These are phyloP conservation scores for Marronus borbonicus DNA, from an alignment of 2,888 invertebrate genomes.

Conservation along the genomic window DNA sequence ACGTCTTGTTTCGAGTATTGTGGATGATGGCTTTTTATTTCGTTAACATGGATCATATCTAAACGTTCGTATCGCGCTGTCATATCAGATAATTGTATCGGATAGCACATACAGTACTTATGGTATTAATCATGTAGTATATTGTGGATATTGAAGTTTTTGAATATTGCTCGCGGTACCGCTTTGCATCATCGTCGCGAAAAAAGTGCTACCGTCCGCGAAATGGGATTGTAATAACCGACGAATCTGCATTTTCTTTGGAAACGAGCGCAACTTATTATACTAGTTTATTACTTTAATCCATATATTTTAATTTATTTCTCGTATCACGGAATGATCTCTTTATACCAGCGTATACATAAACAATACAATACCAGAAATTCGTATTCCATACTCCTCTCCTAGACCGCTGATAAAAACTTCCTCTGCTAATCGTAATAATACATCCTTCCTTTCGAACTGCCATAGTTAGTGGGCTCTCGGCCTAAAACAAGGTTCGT, in stretches of 20 bases:
- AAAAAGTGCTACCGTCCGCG: conserved; percentile 41
- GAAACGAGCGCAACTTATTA: too few species aligned
- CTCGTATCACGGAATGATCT: conserved; percentile 7
- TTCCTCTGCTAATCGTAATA: conserved; percentile 56
- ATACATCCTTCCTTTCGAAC: conserved; percentile 55
- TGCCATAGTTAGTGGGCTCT: background rate
- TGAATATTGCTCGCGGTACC: background rate
- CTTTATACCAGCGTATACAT: background rate
- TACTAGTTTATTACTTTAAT: background rate
- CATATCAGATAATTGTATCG: conserved; percentile 34
- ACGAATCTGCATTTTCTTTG: conserved; percentile 38
- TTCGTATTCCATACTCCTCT: conserved; percentile 30
- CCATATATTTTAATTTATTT: background rate
- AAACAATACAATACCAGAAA: conserved; percentile 9
- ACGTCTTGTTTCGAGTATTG: too few species aligned
- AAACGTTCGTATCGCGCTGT: conserved; percentile 15
- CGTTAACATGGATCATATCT: background rate
- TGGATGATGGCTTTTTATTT: too few species aligned
- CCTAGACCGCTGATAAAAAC: conserved; percentile 54
- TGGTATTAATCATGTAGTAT: background rate
- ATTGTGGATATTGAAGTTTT: conserved; percentile 1
- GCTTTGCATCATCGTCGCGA: conserved; percentile 19
- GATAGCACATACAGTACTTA: background rate
- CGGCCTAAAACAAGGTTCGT: conserved; percentile 1
- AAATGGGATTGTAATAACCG: conserved; percentile 30